These are phyloP conservation scores for Stratiomys singularior DNA, from an alignment of 2,888 invertebrate genomes.

Conservation along the genomic window DNA sequence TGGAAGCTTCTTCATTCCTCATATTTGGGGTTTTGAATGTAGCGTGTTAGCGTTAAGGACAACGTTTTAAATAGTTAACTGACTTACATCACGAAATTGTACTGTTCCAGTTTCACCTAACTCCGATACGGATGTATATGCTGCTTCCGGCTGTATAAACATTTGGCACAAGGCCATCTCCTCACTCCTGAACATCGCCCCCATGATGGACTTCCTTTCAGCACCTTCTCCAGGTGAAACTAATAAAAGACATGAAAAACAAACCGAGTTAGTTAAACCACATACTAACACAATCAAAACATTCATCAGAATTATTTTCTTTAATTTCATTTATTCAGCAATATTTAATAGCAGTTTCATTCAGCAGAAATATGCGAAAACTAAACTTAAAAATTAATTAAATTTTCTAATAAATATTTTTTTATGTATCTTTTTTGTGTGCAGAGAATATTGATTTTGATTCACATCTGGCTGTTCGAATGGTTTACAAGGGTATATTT, in stretches of 20 bases:
- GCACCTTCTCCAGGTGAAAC: conserved; percentile 48
- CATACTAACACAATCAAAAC: too few relatives aligned
- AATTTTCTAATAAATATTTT: neutral
- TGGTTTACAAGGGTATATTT: too few relatives aligned
- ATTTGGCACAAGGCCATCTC: conserved; percentile 93
- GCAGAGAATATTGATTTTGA: too few relatives aligned
- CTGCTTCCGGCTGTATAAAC: conserved; percentile 95
- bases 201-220: conserved; percentile 67
- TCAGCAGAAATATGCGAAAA: neutral
- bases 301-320: too few relatives aligned
- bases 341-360: too few relatives aligned
- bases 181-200: conserved; percentile 88
- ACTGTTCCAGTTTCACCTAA: conserved; percentile 93
- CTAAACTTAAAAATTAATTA: neutral
- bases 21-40: too few relatives aligned
- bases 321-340: too few relatives aligned
- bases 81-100: conserved; percentile 94
- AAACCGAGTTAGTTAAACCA: neutral
- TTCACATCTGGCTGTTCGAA: too few relatives aligned
- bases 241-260: conserved; percentile 32
- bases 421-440: too few relatives aligned
- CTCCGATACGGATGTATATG: conserved; percentile 93
- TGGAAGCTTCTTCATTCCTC: too few relatives aligned
- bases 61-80: too few relatives aligned
- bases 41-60: too few relatives aligned